Percentiles rank a stretch among this genome's conserved stretches.
These are phyloP conservation scores for Elysia crispata DNA, from an alignment of 2,888 invertebrate species.

Conservation along the genomic window DNA sequence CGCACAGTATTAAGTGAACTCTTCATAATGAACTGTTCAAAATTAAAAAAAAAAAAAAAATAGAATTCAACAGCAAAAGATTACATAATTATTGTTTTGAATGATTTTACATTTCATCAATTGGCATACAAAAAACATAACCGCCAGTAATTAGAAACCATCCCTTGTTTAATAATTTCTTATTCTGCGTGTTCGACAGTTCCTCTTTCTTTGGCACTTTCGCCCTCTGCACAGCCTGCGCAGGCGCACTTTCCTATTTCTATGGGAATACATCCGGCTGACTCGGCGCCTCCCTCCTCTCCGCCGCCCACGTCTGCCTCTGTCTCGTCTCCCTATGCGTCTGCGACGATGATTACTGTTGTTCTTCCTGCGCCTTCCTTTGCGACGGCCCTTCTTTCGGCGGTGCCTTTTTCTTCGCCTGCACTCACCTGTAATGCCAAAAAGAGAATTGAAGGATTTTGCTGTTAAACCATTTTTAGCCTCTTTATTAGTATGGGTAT, in stretches of 20 bases:
- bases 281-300: neutral
- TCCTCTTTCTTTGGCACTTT: neutral
- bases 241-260: constrained; percentile 6
- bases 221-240: neutral
- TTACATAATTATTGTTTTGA: too few species aligned
- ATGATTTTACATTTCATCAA: too few species aligned
- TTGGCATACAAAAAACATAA: too few species aligned
- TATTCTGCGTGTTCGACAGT: neutral
- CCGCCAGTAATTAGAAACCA: too few species aligned
- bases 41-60: too few species aligned
- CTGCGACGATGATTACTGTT: neutral
- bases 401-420: neutral
- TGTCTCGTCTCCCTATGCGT: neutral
- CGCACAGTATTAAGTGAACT: too few species aligned
- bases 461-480: too few species aligned
- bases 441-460: too few species aligned
- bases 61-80: too few species aligned
- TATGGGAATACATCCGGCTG: neutral
- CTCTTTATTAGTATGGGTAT: too few species aligned
- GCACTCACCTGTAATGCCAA: neutral
- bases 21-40: too few species aligned
- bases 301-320: neutral
- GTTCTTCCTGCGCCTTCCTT: neutral
- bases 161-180: neutral
- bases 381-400: neutral